A percentile compares a stretch with the other conserved stretches of the same genome.
phyloP scores from a whole-genome alignment of 1,140 invertebrate species.

The Brachionus plicatilis region DNA sequence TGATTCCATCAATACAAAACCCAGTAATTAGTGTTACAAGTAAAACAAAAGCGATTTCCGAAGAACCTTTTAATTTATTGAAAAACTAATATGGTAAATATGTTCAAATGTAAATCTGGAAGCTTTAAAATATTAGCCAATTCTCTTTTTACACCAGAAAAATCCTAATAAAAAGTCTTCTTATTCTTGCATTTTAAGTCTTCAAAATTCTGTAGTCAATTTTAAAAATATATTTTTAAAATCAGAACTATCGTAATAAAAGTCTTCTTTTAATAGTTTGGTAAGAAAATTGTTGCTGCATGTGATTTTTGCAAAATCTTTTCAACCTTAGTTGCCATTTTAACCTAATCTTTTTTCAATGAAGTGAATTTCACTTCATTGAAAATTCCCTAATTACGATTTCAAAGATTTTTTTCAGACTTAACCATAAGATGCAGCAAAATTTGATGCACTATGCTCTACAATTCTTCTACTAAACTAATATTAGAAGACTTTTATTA shows the following conservation, averaged over 20 bases:
- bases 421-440: neutral
- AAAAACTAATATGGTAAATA: neutral
- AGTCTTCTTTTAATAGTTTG: neutral
- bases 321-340: neutral
- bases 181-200: neutral
- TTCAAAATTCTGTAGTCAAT: neutral
- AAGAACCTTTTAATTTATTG: slow-evolving; percentile 1
- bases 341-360: neutral
- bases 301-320: neutral
- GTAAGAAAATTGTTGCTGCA: neutral
- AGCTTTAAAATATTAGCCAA: neutral
- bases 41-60: neutral
- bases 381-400: neutral
- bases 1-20: neutral
- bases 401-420: neutral
- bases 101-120: neutral
- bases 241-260: neutral
- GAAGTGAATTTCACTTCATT: neutral
- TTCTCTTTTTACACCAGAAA: neutral
- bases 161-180: neutral
- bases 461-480: neutral
- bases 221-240: neutral
- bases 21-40: slow-evolving; percentile 1
- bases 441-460: neutral
- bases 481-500: neutral